phyloP scores from a whole-genome alignment of 2,888 invertebrate genomes.

The Mythimna impura region DNA sequence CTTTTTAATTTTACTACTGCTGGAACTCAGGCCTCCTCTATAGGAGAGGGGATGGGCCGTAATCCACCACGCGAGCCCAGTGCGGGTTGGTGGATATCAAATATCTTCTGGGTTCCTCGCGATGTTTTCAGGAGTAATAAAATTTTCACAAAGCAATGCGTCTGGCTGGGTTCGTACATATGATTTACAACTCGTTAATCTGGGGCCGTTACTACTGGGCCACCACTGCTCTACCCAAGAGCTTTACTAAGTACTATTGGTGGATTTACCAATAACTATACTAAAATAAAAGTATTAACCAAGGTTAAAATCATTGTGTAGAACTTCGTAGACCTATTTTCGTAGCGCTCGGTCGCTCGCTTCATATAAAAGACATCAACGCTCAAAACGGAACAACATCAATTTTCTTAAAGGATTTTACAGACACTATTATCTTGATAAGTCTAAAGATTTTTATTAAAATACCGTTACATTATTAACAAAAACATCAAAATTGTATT shows the following conservation, averaged over 20 bases:
- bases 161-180: no score
- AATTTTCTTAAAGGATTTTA: neutral
- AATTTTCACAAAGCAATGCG: no score
- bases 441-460: neutral
- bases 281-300: neutral
- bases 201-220: no score
- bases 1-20: no score
- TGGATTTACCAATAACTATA: neutral
- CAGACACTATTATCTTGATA: neutral
- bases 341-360: constrained; percentile 1
- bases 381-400: neutral
- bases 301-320: neutral
- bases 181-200: no score
- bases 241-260: neutral
- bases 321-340: neutral
- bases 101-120: no score
- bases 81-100: no score
- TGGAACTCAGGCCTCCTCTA: no score
- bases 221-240: neutral
- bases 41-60: no score
- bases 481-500: neutral
- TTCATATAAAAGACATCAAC: constrained; percentile 59
- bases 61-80: no score
- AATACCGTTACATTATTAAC: constrained; percentile 7
- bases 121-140: no score